Evolutionary conservation across 1,140 invertebrate species (phyloP).

Genomic region (Drosophila yakuba): DNA sequence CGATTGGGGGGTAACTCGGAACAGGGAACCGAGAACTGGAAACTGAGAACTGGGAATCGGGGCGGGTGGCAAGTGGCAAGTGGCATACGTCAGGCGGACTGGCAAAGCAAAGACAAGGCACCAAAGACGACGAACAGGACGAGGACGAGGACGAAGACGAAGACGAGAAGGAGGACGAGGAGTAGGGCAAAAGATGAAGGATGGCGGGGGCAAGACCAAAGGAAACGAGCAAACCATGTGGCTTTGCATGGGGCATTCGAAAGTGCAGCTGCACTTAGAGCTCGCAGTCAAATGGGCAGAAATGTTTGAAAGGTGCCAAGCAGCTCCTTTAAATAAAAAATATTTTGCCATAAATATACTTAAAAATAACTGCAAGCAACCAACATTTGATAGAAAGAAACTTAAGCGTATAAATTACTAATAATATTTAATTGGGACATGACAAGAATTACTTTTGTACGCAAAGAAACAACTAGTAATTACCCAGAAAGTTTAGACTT

Average conservation of each 20-base stretch:
- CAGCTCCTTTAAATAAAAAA: no score
- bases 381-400: no score
- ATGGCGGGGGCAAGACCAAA: not conserved
- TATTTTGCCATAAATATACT: no score
- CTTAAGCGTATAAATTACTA: no score
- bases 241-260: conserved; percentile 3
- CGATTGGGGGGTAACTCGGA: not conserved
- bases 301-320: no score
- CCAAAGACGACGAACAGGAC: not conserved
- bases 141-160: not conserved
- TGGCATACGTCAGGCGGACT: conserved; percentile 3
- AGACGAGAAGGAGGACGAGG: no score
- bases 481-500: no score
- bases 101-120: conserved; percentile 20
- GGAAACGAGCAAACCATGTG: conserved; percentile 7
- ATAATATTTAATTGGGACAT: no score
- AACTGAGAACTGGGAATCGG: not conserved
- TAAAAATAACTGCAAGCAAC: no score
- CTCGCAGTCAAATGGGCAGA: not conserved
- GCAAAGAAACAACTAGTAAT: no score
- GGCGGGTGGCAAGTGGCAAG: conserved; percentile 2
- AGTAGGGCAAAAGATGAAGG: not conserved
- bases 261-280: conserved; percentile 45
- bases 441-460: no score
- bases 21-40: not conserved